phyloP scores from a whole-genome alignment of 2,113 vertebrate species.

The Miniopterus natalensis region DNA sequence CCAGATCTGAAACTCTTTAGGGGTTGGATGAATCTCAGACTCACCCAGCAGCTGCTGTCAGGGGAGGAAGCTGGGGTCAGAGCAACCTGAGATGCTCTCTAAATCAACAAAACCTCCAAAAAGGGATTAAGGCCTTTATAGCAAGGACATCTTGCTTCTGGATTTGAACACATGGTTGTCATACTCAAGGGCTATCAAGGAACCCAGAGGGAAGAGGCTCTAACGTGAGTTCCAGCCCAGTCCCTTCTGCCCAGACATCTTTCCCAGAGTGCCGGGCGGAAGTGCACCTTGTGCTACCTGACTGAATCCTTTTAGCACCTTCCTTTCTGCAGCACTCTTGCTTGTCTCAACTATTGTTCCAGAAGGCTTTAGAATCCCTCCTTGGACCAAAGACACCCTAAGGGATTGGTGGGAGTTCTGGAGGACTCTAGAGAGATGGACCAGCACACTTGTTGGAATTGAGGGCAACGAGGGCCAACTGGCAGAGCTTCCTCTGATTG shows the following conservation, averaged over 20 bases:
- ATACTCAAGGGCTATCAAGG: neutral
- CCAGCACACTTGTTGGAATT: rapidly evolving
- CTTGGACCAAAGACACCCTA: neutral
- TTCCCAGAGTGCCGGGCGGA: rapidly evolving
- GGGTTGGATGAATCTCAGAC: neutral
- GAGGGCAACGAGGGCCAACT: neutral
- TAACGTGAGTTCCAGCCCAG: neutral
- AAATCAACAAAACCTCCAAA: neutral
- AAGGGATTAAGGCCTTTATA: neutral
- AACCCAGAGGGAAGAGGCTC: neutral
- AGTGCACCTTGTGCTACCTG: neutral
- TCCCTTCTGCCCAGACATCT: neutral
- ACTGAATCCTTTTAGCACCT: neutral
- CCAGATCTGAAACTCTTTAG: neutral
- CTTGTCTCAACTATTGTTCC: neutral
- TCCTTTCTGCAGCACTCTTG: neutral
- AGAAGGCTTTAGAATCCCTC: neutral
- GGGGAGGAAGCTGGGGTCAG: neutral
- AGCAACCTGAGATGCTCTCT: neutral
- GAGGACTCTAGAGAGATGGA: neutral
- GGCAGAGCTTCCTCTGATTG: no score
- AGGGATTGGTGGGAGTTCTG: no score
- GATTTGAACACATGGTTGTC: neutral
- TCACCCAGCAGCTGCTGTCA: neutral
- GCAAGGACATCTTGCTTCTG: neutral